Evolutionary conservation across 2,113 vertebrate genomes (phyloP), one percentile per base, ranked within the genome.

Genomic region (Hucho hucho): DNA sequence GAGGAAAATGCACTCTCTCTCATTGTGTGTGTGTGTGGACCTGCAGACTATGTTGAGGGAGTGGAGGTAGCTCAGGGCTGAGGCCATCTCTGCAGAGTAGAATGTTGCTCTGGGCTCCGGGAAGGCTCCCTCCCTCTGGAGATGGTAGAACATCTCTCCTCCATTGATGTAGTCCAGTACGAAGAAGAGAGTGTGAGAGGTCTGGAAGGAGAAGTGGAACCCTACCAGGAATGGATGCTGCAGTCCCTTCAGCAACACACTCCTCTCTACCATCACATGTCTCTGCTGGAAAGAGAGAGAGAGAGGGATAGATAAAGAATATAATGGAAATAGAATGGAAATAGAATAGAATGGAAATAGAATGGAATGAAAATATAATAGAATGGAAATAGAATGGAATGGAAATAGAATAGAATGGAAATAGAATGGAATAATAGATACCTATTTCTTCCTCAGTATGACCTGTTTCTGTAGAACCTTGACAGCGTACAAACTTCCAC

Each of bases 161-260:
- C 94, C 93, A 47, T 93, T 93, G 24, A 92, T 89, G 1, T 92
- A 95, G 80, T 95, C 94, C 81, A 95, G 84, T 69, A 93, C 93
- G 7, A 94, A 93, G 86, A 92, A 94, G 37, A 95, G 92, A 9
- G 74, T 85, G 70, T 89, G 91, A 47, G 87, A 80, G 49, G 93
- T 94, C 78, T 94, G 93, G 88, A 95, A 95, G 72, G 93, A 93
- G 82, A 90, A 94, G 82, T 94, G 93, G n/a, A 95, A 92, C 64
- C 91, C 91, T 49, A 94, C 92, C 65, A 95, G 84, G 88, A 95
- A 95, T 7, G 94, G 93, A 88, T 94, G 93, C 37, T 90, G 80
- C 12, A 93, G 80, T 47, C 89, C 93, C 73, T 94, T 93, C 65
- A 93, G 72, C 32, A 95, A 77, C 0, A 95, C 93, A 4, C 82